Evolutionary conservation across 2,888 invertebrate genomes (phyloP), one percentile per base, ranked within the genome.

Genomic region (Parnassius mnemosyne): DNA sequence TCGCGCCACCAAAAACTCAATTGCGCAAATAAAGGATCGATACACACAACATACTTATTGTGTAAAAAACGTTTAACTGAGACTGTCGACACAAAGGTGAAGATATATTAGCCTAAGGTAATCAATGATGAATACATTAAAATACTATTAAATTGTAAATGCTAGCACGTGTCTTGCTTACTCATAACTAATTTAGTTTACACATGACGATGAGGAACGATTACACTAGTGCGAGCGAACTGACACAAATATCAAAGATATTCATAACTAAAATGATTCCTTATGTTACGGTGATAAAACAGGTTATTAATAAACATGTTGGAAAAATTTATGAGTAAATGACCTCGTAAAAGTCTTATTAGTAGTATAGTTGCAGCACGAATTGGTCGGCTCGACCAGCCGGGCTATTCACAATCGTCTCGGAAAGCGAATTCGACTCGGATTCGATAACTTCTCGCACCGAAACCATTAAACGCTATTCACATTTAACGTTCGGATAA

Each of bases 11-110:
- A 62, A 65, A 70, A 63, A 50, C 66, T 68, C 68, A 65, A 65
- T 70, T 67, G 66, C 58, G 58, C 62, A 64, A 57, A 61, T 66
- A 65, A 66, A 58, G 57, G 53, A 61, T 67, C 61, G 61, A 62
- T 49, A 62, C 61, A 80, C 80, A 75, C 84, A 81, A 73, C 84
- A 84, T 84, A 69, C 75, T 80, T 75, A 73, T 71, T 56, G 68
- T 68, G 75, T 72, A 68, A 71, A 70, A 64, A 66, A 74, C 72
- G 75, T 70, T 70, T 73, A 71, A 86, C 83, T 85, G 80, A 72
- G 65, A 72, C 71, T 71, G 72, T 69, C 61, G 49, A 11, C 49
- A 41, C 51, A 34, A 50, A 47, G 43, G 55, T 25, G 5, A 25
- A 25, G 25, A 25, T 3, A n/a, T 54, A n/a, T 58, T 58, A 50